Conservation (phyloP, 2,113 vertebrate genomes). For the Anoura caudifer region DNA sequence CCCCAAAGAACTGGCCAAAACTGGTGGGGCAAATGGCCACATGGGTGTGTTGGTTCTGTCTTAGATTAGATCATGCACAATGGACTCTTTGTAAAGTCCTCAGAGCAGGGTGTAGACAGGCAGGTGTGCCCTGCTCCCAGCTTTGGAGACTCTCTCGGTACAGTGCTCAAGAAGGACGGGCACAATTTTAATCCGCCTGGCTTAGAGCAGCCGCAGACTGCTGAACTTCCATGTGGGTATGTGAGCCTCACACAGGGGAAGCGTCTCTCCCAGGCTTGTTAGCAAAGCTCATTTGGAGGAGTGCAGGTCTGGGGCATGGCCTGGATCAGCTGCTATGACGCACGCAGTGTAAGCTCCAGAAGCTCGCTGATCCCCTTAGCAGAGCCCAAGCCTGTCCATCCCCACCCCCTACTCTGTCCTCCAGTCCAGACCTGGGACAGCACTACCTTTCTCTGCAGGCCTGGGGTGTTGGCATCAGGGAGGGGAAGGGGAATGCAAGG, state of each 20-base stretch:
- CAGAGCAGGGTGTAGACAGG: neutral
- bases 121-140: neutral
- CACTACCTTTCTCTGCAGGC: neutral
- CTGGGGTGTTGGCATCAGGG: neutral
- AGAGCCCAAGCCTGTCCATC: neutral
- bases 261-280: neutral
- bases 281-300: slow-evolving; percentile 34
- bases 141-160: neutral
- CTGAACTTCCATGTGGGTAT: neutral
- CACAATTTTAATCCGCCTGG: neutral
- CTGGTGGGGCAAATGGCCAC: neutral
- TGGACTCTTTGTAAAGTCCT: neutral
- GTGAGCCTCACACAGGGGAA: neutral
- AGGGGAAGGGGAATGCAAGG: neutral
- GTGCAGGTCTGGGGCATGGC: neutral
- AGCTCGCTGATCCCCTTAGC: neutral
- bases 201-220: neutral
- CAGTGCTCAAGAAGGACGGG: neutral
- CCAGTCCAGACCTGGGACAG: neutral
- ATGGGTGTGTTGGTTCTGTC: neutral
- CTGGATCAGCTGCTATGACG: neutral
- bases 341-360: neutral
- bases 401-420: neutral
- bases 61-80: neutral
- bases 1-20: neutral